Evolutionary conservation across 2,113 vertebrate species (phyloP).

Genomic region (Sphaerodactylus townsendi): DNA sequence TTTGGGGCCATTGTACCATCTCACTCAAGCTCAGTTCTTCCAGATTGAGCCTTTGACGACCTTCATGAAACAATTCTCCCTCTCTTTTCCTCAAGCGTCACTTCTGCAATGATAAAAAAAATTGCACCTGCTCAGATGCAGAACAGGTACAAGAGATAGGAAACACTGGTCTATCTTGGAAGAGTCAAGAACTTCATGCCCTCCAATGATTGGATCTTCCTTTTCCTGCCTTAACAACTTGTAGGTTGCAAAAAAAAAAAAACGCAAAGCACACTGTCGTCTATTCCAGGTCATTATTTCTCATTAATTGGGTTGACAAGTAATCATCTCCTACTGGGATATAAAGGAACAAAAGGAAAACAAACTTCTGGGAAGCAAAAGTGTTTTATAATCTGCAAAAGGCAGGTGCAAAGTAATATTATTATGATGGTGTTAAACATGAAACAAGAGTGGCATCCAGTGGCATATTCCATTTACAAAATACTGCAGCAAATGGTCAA

Average conservation of each 20-base stretch:
- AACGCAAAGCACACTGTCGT: constrained; percentile 4
- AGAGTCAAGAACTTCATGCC: too few species aligned
- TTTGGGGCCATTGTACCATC: too few species aligned
- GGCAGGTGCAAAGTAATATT: constrained; percentile 13
- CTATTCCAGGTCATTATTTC: constrained; percentile 29
- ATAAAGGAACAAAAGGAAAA: constrained; percentile 15
- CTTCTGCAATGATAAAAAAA: too few species aligned
- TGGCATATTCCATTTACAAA: constrained; percentile 58
- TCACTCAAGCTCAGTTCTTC: too few species aligned
- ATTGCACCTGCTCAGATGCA: too few species aligned
- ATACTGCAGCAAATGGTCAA: not conserved
- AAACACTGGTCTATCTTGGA: too few species aligned
- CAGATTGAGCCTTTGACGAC: too few species aligned
- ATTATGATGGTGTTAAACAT: constrained; percentile 30
- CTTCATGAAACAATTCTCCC: too few species aligned
- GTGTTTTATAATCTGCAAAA: constrained; percentile 8
- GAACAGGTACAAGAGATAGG: too few species aligned
- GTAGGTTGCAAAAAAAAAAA: constrained; percentile 52
- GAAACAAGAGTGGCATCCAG: constrained; percentile 75
- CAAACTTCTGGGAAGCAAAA: not conserved
- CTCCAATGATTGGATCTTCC: not conserved
- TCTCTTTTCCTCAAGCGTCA: too few species aligned
- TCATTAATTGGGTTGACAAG: constrained; percentile 38
- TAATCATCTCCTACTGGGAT: constrained; percentile 22
- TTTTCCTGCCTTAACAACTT: constrained; percentile 27